Percentiles rank a stretch among this genome's conserved stretches.
phyloP scores from a whole-genome alignment of 1,140 invertebrate species.

The Leguminivora glycinivorella region DNA sequence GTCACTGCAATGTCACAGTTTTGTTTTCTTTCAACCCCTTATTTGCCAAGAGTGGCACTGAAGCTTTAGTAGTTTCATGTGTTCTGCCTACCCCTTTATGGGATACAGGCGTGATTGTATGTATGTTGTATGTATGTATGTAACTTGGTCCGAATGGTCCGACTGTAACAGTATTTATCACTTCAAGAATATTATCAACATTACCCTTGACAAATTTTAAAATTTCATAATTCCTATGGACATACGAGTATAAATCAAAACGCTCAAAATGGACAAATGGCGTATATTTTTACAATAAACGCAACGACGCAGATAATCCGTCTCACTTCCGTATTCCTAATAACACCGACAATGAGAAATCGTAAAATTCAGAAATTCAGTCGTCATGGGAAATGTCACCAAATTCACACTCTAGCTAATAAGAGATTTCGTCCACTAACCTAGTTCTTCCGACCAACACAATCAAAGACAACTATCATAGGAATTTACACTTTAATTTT shows the following conservation, averaged over 20 bases:
- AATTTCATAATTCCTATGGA: constrained; percentile 10
- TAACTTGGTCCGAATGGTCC: too few species aligned
- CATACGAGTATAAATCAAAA: constrained; percentile 24
- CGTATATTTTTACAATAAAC: neutral
- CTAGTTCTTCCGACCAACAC: constrained; percentile 24
- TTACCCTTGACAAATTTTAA: neutral
- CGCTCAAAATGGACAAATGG: neutral
- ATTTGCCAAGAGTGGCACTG: too few species aligned
- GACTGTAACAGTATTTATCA: neutral
- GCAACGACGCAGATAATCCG: constrained; percentile 62
- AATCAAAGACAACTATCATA: neutral
- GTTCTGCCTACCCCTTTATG: too few species aligned
- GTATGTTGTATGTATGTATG: too few species aligned
- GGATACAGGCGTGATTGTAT: too few species aligned
- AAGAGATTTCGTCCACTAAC: constrained; percentile 56
- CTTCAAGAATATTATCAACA: neutral
- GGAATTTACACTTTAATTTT: constrained; percentile 33
- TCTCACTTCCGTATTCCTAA: constrained; percentile 58
- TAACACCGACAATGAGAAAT: constrained; percentile 48
- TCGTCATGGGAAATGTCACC: constrained; percentile 73
- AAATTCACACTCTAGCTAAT: constrained; percentile 64
- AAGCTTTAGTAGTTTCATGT: too few species aligned
- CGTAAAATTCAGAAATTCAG: constrained; percentile 60
- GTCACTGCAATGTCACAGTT: too few species aligned
- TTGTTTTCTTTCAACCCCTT: too few species aligned